Base-by-base conservation (phyloP, 2,888 invertebrate genomes). In the Mesorhabditis sp. region DNA sequence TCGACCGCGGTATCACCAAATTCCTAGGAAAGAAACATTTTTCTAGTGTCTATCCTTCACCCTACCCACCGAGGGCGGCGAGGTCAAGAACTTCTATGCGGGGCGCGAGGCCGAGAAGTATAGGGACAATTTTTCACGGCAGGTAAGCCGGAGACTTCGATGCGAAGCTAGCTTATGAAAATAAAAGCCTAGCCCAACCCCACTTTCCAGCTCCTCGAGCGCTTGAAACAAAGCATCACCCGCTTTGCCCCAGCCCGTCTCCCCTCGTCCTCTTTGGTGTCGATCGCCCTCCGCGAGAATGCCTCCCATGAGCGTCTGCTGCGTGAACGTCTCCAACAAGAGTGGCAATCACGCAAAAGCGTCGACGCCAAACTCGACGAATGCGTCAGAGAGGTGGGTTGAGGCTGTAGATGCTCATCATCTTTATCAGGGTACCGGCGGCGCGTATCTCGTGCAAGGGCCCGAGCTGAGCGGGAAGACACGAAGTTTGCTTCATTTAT, bases 391-490 rank as follows among this genome's bases (percentile, higher is more conserved):
- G 63, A n/a, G n/a, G 63, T 7, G 6, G 63, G 63, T 62, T 28
- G n/a, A 62, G 10, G 15, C 6, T n/a, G 6, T 28, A 62, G 28
- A n/a, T n/a, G 15, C 41, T 6, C 10, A 6, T 62, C n/a, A 6
- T 2, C 3, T 28, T n/a, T 15, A n/a, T 7, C 63, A 62, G 63
- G 41, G n/a, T 13, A 15, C 67, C 61, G 63, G 69, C 15, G 72
- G 74, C n/a, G 71, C 72, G 58, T 74, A 69, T 61, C 68, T 74
- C 6, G 10, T 72, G 13, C 67, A 70, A 63, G 72, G 77, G 43
- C 67, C 77, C 0, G 77, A 78, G 45, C 58, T 74, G 13, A 71
- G 72, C 43, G 74, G 77, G 43, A 76, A 76, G 68, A 76, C 77
- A 1, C 76, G 73, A 65, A 68, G 72, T 10, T 67, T 78, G 13